Evolutionary conservation across 2,113 vertebrate genomes (phyloP).

Genomic region (Mixornis gularis): DNA sequence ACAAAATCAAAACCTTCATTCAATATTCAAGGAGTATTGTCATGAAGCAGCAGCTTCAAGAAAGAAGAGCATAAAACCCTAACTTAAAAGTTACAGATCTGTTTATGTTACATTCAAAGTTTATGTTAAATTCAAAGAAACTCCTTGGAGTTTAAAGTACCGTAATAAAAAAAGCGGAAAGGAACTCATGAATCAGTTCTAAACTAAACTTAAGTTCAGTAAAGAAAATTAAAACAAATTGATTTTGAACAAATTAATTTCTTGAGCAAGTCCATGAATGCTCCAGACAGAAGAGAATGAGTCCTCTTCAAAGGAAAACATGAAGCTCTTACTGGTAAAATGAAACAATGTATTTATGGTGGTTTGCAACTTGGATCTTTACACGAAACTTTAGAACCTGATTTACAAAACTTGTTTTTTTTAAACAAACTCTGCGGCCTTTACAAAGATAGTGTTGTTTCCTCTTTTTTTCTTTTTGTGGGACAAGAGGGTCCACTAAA

Average conservation of each 20-base stretch:
- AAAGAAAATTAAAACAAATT: background rate
- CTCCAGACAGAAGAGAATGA: background rate
- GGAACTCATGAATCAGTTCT: background rate
- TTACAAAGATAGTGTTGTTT: background rate
- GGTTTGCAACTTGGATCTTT: background rate
- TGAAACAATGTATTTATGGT: background rate
- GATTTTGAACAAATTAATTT: background rate
- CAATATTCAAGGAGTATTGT: background rate
- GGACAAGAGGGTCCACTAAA: background rate
- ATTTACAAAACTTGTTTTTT: background rate
- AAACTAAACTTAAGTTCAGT: background rate
- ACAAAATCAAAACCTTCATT: background rate
- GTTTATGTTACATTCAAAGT: background rate
- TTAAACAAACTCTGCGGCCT: background rate
- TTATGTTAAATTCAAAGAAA: background rate
- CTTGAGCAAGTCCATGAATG: background rate
- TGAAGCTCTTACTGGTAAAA: background rate
- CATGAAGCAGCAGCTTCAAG: background rate
- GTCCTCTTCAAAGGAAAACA: background rate
- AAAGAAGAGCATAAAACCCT: background rate
- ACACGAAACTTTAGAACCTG: background rate
- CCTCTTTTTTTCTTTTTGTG: background rate
- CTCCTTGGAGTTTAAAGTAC: background rate
- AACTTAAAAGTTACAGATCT: background rate
- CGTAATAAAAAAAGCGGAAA: background rate